These are phyloP conservation scores for Sinocyclocheilus anophthalmus DNA, from an alignment of 2,113 vertebrate species.

Conservation along the genomic window DNA sequence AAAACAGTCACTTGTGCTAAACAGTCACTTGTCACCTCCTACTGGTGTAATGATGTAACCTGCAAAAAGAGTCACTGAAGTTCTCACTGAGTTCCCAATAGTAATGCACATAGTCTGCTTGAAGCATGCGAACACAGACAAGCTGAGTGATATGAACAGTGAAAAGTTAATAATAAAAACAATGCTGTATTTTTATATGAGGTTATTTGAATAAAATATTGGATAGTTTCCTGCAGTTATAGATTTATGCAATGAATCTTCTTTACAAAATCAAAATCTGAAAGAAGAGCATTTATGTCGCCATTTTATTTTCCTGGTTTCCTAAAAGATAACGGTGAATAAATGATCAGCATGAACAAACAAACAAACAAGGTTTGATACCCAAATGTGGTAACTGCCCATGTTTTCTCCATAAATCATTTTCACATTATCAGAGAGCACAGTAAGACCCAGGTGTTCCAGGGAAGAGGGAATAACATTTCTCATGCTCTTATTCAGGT, in stretches of 20 bases:
- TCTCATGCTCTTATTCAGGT: conserved; percentile 28
- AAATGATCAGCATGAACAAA: conserved; percentile 25
- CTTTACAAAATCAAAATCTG: background rate
- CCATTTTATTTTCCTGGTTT: background rate
- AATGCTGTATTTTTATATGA: background rate
- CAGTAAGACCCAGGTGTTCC: conserved; percentile 32
- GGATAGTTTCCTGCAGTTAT: background rate
- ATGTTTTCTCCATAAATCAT: conserved; percentile 39
- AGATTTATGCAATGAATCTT: background rate
- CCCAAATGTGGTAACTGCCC: conserved; percentile 39
- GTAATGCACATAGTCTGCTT: background rate
- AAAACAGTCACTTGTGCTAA: background rate
- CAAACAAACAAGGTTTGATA: conserved; percentile 41
- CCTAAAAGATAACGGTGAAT: background rate
- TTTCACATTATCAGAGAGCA: conserved; percentile 47
- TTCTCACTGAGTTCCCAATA: background rate
- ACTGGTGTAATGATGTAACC: background rate
- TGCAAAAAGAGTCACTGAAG: background rate
- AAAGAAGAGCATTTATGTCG: background rate
- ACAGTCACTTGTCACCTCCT: background rate
- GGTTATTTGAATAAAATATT: background rate
- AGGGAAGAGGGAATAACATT: conserved; percentile 6
- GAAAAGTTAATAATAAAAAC: background rate
- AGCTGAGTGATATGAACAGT: background rate
- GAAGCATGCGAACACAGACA: background rate